Percentiles rank a stretch among this genome's conserved stretches.
Conservation (phyloP, 64 coral and sea anemone genomes). For the Cladopsammia gracilis region DNA sequence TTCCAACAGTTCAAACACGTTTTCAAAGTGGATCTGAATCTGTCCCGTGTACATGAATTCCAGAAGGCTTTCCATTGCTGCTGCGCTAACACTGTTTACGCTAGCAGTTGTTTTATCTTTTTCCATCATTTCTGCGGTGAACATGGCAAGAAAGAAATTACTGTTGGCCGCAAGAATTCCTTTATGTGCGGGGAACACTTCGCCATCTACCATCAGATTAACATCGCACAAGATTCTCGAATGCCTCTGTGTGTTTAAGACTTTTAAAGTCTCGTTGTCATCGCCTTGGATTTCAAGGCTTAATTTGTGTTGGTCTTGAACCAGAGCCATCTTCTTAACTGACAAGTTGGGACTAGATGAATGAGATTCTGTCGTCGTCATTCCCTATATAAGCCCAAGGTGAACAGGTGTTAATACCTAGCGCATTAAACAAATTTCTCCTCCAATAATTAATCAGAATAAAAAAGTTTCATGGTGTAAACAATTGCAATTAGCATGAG, state of each 20-base stretch:
- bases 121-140: constrained; percentile 88
- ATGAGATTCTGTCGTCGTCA: not conserved
- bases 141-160: constrained; percentile 86
- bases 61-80: constrained; percentile 63
- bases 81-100: constrained; percentile 41
- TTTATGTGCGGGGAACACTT: constrained; percentile 82
- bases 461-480: not conserved
- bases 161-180: constrained; percentile 89
- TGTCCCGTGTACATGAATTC: constrained; percentile 90
- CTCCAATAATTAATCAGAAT: not conserved
- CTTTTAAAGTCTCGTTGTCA: constrained; percentile 5
- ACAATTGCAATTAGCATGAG: not conserved
- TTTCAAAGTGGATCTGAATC: constrained; percentile 67
- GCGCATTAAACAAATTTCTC: not conserved
- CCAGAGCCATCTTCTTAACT: not conserved
- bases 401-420: not conserved
- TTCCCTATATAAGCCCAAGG: not conserved
- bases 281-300: not conserved
- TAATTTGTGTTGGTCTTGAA: not conserved
- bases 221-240: constrained; percentile 83
- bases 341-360: not conserved
- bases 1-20: constrained; percentile 75
- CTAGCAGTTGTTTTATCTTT: constrained; percentile 51
- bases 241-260: constrained; percentile 78
- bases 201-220: constrained; percentile 50